Conservation (phyloP, 2,888 invertebrate species). For the Pterostichus niger region DNA sequence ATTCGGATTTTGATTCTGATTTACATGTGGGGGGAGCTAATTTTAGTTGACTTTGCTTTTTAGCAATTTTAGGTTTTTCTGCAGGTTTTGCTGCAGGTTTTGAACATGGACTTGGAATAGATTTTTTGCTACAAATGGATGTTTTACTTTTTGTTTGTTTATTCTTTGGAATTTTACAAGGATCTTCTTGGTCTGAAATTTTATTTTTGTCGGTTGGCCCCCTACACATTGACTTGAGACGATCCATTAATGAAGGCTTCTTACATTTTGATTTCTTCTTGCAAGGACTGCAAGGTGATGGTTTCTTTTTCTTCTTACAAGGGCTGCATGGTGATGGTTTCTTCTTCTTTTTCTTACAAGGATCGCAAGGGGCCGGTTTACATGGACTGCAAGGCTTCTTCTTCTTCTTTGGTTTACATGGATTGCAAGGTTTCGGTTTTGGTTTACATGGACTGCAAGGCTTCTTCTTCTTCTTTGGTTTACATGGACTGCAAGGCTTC, state of each 20-base stretch:
- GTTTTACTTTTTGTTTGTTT: not conserved
- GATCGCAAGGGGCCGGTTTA: conserved; percentile 32
- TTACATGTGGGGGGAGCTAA: too few relatives aligned
- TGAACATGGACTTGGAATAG: too few relatives aligned
- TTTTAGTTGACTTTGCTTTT: too few relatives aligned
- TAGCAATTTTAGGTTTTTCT: too few relatives aligned
- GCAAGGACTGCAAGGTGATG: conserved; percentile 32
- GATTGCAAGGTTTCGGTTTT: conserved; percentile 66
- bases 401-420: conserved; percentile 35
- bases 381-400: not conserved
- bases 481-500: not conserved
- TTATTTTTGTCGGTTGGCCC: conserved; percentile 4
- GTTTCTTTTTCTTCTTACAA: conserved; percentile 60
- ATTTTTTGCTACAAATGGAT: too few relatives aligned
- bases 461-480: not conserved
- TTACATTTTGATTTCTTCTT: conserved; percentile 56
- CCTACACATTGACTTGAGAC: not conserved
- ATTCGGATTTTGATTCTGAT: too few relatives aligned
- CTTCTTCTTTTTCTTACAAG: conserved; percentile 53
- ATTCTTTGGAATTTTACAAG: conserved; percentile 6
- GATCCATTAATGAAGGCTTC: not conserved
- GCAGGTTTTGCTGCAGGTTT: too few relatives aligned
- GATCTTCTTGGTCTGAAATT: not conserved
- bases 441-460: conserved; percentile 1
- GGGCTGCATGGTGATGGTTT: conserved; percentile 47